These are phyloP conservation scores for Gari tellinella DNA, from an alignment of 2,888 invertebrate genomes.

Conservation along the genomic window DNA sequence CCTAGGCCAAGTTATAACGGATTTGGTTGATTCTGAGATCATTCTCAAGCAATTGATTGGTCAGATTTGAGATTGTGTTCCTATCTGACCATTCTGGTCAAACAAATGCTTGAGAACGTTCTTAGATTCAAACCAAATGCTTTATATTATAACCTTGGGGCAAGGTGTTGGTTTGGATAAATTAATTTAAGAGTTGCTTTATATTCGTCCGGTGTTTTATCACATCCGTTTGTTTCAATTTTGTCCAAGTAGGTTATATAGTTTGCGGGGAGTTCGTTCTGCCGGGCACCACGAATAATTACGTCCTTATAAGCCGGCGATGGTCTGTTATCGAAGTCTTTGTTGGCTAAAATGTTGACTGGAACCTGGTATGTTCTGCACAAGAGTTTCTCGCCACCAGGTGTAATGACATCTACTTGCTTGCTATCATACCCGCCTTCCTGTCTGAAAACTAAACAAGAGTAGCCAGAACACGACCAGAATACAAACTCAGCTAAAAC, in stretches of 20 bases:
- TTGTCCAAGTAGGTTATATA: constrained; percentile 89
- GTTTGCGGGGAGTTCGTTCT: constrained; percentile 89
- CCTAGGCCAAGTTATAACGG: too few species aligned
- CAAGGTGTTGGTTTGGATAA: too few species aligned
- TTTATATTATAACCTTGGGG: too few species aligned
- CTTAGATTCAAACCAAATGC: too few species aligned
- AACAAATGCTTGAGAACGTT: too few species aligned
- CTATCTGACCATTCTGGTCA: too few species aligned
- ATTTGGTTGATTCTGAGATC: too few species aligned
- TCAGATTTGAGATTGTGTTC: too few species aligned
- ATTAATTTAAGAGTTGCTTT: constrained; percentile 18
- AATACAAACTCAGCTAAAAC: too few species aligned
- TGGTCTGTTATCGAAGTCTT: constrained; percentile 85
- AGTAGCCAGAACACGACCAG: too few species aligned
- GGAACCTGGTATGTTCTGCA: constrained; percentile 91
- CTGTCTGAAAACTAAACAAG: constrained; percentile 85
- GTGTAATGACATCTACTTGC: constrained; percentile 87
- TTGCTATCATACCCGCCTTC: constrained; percentile 91
- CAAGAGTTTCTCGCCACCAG: constrained; percentile 83
- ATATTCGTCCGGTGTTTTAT: constrained; percentile 15
- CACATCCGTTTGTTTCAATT: constrained; percentile 85
- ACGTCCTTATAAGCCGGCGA: constrained; percentile 91
- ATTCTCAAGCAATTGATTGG: too few species aligned
- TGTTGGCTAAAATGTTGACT: not conserved
- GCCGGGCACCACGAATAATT: constrained; percentile 90